A percentile compares a stretch with the other conserved stretches of the same genome.
phyloP scores from a whole-genome alignment of 2,113 vertebrate genomes.

The Procavia capensis region DNA sequence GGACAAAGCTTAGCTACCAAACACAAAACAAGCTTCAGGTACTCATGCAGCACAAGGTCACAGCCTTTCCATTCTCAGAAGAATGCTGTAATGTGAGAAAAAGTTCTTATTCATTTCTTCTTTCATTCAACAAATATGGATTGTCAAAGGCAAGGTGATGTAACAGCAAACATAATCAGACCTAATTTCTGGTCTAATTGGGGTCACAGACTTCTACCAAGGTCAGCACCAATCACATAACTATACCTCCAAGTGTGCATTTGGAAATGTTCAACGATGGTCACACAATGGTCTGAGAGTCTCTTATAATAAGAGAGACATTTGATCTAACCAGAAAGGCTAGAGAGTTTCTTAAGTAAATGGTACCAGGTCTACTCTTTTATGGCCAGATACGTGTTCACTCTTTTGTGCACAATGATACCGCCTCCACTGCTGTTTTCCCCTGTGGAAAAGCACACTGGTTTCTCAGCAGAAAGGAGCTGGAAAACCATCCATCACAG shows the following conservation, averaged over 20 bases:
- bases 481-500: background rate
- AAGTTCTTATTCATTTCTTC: background rate
- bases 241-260: background rate
- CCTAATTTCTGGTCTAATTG: background rate
- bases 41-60: background rate
- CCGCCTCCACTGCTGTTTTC: background rate
- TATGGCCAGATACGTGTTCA: background rate
- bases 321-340: background rate
- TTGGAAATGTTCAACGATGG: background rate
- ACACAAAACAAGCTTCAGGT: background rate
- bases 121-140: background rate
- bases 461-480: background rate
- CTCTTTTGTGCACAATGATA: background rate
- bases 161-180: background rate
- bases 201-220: background rate
- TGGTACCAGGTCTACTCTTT: background rate
- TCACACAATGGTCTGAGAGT: background rate
- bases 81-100: background rate
- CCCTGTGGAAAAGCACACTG: background rate
- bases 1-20: background rate
- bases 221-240: background rate
- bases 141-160: background rate
- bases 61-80: background rate
- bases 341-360: background rate
- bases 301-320: background rate